A percentile compares a stretch with the other conserved stretches of the same genome.
Conservation (phyloP, 2,888 invertebrate species). For the Drosophila phalerata region DNA sequence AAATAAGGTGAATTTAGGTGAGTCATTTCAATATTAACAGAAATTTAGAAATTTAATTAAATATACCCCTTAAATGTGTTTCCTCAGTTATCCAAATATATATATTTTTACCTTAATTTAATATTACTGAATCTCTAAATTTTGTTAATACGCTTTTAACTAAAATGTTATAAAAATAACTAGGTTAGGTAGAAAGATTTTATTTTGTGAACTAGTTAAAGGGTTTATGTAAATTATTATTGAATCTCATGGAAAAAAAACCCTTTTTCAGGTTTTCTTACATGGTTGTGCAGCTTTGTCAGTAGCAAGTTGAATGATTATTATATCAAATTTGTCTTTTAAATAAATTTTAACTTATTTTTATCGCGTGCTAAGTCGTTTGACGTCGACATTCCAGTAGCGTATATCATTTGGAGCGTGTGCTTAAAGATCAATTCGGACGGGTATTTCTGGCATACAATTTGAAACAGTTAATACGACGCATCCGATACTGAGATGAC, state of each 20-base stretch:
- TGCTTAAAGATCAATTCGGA: conserved; percentile 15
- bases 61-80: too few species aligned
- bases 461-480: conserved; percentile 25
- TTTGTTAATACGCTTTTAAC: too few species aligned
- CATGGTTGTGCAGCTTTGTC: background rate
- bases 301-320: conserved; percentile 12
- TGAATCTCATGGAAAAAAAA: conserved; percentile 1
- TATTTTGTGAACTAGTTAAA: background rate
- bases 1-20: too few species aligned
- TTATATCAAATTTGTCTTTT: background rate
- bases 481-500: conserved; percentile 40
- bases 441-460: conserved; percentile 26
- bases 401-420: conserved; percentile 28
- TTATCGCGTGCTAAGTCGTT: conserved; percentile 9
- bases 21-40: too few species aligned
- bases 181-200: too few species aligned
- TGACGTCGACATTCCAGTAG: conserved; percentile 24
- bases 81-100: too few species aligned
- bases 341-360: conserved; percentile 5
- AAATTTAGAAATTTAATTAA: too few species aligned
- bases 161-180: too few species aligned
- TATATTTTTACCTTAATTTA: too few species aligned
- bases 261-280: background rate
- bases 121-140: too few species aligned
- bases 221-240: background rate